Conservation (phyloP, 53 echinoderm and acorn worm genomes). For the Temnopleurus reevesii region DNA sequence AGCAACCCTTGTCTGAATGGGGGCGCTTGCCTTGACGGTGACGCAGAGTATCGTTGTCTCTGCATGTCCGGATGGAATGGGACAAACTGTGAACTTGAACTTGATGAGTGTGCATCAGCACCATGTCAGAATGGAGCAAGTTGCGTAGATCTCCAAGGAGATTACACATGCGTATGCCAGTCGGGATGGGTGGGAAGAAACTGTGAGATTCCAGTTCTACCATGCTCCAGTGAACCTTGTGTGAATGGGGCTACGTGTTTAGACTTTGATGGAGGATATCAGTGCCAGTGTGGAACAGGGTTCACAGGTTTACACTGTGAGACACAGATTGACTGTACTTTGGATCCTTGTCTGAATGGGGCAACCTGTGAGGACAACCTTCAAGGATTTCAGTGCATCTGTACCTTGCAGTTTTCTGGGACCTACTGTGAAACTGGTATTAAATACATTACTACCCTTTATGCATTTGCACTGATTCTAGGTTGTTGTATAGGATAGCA, state of each 20-base stretch:
- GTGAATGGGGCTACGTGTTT: conserved; percentile 38
- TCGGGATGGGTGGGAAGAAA: background rate
- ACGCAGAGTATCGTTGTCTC: conserved; percentile 12
- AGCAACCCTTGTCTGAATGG: conserved; percentile 32
- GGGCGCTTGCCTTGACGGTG: conserved; percentile 70
- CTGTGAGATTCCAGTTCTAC: conserved; percentile 53
- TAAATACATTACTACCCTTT: no score
- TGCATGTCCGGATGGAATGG: conserved; percentile 28
- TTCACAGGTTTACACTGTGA: conserved; percentile 66
- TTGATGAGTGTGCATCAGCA: conserved; percentile 26
- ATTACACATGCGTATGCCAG: conserved; percentile 2
- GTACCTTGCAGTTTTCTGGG: no score
- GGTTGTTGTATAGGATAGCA: no score
- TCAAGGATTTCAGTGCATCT: conserved; percentile 59
- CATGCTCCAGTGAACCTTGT: conserved; percentile 50
- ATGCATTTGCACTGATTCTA: no score
- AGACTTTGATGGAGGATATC: conserved; percentile 35
- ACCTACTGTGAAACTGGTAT: no score
- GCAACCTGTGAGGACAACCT: background rate
- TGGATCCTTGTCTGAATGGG: conserved; percentile 43
- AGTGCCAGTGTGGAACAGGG: conserved; percentile 65
- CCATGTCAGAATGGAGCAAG: conserved; percentile 34
- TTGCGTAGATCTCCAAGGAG: conserved; percentile 14
- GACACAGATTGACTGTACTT: conserved; percentile 53
- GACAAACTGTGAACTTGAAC: conserved; percentile 20